Conservation (phyloP, 2,888 invertebrate genomes). For the Callosobruchus maculatus region DNA sequence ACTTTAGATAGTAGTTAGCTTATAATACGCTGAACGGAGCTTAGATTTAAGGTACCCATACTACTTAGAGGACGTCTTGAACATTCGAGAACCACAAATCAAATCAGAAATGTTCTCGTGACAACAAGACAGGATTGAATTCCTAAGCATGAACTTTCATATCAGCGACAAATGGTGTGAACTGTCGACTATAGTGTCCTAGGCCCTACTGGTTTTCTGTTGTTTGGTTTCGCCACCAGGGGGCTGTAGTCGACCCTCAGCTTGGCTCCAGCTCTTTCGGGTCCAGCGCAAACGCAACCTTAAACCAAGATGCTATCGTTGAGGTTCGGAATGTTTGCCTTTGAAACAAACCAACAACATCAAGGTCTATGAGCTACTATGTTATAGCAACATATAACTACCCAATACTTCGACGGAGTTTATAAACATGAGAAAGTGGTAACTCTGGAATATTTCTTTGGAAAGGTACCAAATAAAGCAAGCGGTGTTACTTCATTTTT, state of each 20-base stretch:
- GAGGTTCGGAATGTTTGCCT: background rate
- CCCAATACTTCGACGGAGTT: background rate
- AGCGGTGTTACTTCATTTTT: background rate
- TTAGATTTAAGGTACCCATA: conserved; percentile 35
- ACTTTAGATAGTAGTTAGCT: conserved; percentile 34
- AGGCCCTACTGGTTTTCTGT: background rate
- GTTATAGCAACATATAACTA: background rate
- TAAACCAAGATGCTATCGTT: background rate
- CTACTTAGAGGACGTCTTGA: background rate
- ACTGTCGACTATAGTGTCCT: background rate
- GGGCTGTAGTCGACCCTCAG: background rate
- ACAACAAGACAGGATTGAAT: background rate
- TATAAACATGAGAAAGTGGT: background rate
- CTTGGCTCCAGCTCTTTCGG: background rate
- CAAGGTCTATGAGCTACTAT: background rate
- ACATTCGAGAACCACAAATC: background rate
- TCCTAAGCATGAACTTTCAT: background rate
- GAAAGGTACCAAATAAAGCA: background rate
- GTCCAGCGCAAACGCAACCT: background rate
- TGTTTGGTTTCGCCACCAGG: background rate
- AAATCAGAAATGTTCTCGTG: background rate
- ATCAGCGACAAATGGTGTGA: background rate
- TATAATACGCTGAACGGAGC: conserved; percentile 23
- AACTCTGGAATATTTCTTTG: background rate
- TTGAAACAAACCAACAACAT: background rate